These are phyloP conservation scores for Characodon lateralis DNA, from an alignment of 2,797 vertebrate species.

Conservation along the genomic window DNA sequence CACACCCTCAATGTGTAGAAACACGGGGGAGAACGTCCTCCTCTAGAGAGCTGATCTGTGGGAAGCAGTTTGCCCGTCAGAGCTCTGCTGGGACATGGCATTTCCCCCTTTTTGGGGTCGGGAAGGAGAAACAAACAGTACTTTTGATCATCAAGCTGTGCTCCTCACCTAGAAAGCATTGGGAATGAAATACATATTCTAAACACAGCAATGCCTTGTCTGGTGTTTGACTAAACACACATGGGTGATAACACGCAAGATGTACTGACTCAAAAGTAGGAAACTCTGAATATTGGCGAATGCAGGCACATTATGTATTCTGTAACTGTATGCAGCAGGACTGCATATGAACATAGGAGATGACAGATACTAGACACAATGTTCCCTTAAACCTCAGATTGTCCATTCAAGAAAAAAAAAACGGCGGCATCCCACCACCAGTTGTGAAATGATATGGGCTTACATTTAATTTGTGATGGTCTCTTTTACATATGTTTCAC, in stretches of 20 bases:
- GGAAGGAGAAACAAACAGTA: slow-evolving; percentile 81
- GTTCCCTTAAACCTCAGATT: slow-evolving; percentile 77
- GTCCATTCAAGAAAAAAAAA: slow-evolving; percentile 53
- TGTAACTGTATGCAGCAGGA: slow-evolving; percentile 64
- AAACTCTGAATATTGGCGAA: slow-evolving; percentile 49
- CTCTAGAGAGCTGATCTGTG: slow-evolving; percentile 90
- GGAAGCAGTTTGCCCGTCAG: slow-evolving; percentile 83
- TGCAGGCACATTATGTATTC: slow-evolving; percentile 47
- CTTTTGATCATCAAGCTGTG: slow-evolving; percentile 86
- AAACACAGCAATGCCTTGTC: slow-evolving; percentile 58
- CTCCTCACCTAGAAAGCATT: slow-evolving; percentile 72
- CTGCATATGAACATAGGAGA: slow-evolving; percentile 67
- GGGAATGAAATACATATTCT: slow-evolving; percentile 74
- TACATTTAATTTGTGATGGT: slow-evolving; percentile 82
- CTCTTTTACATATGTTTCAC: slow-evolving; percentile 76
- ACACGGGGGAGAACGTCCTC: slow-evolving; percentile 67
- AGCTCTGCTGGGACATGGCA: slow-evolving; percentile 87
- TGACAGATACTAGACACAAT: slow-evolving; percentile 64
- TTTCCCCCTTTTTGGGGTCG: slow-evolving; percentile 83
- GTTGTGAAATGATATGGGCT: slow-evolving; percentile 81
- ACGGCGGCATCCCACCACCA: slow-evolving; percentile 75
- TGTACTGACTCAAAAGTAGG: slow-evolving; percentile 45
- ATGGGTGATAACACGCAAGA: slow-evolving; percentile 58
- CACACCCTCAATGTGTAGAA: slow-evolving; percentile 35
- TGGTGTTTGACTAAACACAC: slow-evolving; percentile 66